Base-by-base conservation (phyloP, 2,797 vertebrate genomes). In the Halcyon chelicuti region DNA sequence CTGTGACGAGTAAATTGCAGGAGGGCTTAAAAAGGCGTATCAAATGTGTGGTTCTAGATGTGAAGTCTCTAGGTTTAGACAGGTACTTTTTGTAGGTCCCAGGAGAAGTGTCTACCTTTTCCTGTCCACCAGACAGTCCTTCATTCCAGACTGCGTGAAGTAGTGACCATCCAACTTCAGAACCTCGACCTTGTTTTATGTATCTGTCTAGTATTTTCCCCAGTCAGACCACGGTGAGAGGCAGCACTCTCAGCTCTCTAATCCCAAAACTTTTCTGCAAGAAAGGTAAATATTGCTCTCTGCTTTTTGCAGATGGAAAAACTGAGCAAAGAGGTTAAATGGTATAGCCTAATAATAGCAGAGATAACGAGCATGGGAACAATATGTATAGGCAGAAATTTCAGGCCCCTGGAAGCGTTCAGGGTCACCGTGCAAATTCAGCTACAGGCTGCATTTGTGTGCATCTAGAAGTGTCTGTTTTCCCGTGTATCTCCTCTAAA, bases 1-100 rank as follows among this genome's bases (percentile, higher is more conserved):
- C 28, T 29, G 44, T 94, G 90, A 96, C 4, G 0, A 85, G 77
- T 88, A 94, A 94, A 88, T 95, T 95, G 88, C 90, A 62, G 71
- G 73, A 71, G 40, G 17, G 23, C 12, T 90, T 86, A 33, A 46
- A 61, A 73, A 87, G 40, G 51, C 49, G 31, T 88, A 71, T 94
- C 83, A 23, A 21, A 57, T 87, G 54, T 83, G 46, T 92, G 55
- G 66, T 85, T 94, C 88, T 95, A 86, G 83, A 85, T 73, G 63
- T 79, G 71, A 95, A 82, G 46, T 14, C 84, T 35, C 25, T 18
- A 22, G 28, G 46, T 88, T 94, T 42, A 92, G 66, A 71, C 74
- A 78, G 47, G 54, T 46, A 83, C 21, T 46, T 71, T 51, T 33
- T 51, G 44, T 11, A 70, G 63, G 40, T 70, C 49, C 60, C 71